A percentile compares a stretch with the other conserved stretches of the same genome.
Evolutionary conservation across 2,888 invertebrate genomes (phyloP).

Genomic region (Chouioia cunea): DNA sequence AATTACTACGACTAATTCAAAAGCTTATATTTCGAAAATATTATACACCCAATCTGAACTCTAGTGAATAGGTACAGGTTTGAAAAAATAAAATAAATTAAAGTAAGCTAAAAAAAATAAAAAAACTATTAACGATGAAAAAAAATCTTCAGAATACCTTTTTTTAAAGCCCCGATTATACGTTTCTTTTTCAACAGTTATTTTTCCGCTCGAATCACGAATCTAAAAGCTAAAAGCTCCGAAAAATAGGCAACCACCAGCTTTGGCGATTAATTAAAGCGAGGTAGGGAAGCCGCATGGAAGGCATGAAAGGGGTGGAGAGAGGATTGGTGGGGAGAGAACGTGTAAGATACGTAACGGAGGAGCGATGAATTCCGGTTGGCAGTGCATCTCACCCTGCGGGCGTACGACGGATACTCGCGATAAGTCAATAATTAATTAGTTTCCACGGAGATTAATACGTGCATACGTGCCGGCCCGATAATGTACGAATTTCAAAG

Average conservation of each 20-base stretch:
- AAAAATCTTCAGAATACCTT: too few species aligned
- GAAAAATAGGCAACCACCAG: neutral
- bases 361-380: conserved; percentile 39
- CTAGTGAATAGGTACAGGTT: too few species aligned
- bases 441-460: conserved; percentile 60
- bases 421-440: conserved; percentile 65
- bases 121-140: too few species aligned
- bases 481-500: conserved; percentile 16
- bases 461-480: conserved; percentile 11
- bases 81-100: too few species aligned
- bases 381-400: conserved; percentile 4
- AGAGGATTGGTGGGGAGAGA: neutral
- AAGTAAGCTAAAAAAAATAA: too few species aligned
- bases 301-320: neutral
- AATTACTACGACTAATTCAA: too few species aligned
- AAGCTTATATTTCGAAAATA: neutral
- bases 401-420: conserved; percentile 52
- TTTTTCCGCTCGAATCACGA: too few species aligned
- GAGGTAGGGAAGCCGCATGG: too few species aligned
- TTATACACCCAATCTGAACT: too few species aligned
- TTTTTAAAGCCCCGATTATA: too few species aligned
- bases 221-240: neutral
- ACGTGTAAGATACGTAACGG: neutral
- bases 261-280: neutral
- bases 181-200: too few species aligned